Evolutionary conservation across 1,140 invertebrate genomes (phyloP), one percentile per base, ranked within the genome.

Genomic region (Drosophila guanche): DNA sequence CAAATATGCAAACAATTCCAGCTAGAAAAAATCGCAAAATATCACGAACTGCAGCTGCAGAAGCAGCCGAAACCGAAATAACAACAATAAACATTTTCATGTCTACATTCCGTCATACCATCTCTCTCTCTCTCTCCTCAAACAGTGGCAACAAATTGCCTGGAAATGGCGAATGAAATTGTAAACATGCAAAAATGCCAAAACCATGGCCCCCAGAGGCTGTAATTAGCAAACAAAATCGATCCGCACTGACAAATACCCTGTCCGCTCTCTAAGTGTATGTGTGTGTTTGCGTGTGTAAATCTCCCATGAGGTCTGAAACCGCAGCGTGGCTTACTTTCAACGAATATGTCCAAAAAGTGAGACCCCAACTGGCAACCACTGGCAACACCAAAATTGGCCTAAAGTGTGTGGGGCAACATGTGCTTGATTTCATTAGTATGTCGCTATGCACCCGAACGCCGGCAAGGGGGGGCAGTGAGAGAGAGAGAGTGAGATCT

Each of bases 11-110:
- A 73, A 71, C 58, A 80, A 65, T 68, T 54, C 33, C 33, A 83
- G 29, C 45, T 33, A 61, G 43, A 77, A 80, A 80, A 83, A 83
- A 68, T 61, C 48, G 47, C 33, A 69, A 71, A 86, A 84, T 86
- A 86, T 76, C 80, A 84, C 80, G 81, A 86, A 80, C 76, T 51
- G 48, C 54, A 74, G 62, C 47, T 58, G 56, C 52, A 66, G 73
- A 55, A 33, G 55, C 37, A 58, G 40, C 43, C 48, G 45, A 53
- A 48, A 46, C 27, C 53, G 57, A 43, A 25, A 25, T 42, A 80
- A 55, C 48, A 74, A 69, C 42, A 69, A 54, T 61, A 66, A 70
- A 77, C 56, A 48, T 62, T 54, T 70, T 42, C 53, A 54, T 52
- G 63, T 53, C 59, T 81, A 60, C 47, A 53, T 58, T 72, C 56